These are phyloP conservation scores for Psittacula echo DNA, from an alignment of 2,797 vertebrate species.

Conservation along the genomic window DNA sequence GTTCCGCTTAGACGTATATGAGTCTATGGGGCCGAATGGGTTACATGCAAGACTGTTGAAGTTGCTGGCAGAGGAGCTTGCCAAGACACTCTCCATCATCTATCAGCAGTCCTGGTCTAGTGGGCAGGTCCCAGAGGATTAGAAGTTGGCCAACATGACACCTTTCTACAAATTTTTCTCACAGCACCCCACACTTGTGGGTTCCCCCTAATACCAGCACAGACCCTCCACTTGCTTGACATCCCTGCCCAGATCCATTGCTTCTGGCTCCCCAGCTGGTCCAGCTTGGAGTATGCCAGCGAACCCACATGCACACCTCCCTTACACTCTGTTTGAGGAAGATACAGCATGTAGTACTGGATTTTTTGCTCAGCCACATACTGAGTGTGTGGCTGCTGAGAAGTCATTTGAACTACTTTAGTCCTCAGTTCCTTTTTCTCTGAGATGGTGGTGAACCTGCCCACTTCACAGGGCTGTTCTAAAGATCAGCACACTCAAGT, in stretches of 20 bases:
- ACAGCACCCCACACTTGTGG: accelerated
- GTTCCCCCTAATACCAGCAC: accelerated
- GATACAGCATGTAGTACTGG: neutral
- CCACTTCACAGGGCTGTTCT: neutral
- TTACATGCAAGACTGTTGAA: neutral
- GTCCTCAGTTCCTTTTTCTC: neutral
- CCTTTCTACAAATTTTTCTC: neutral
- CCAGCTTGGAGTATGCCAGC: neutral
- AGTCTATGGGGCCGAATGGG: neutral
- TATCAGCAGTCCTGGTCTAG: neutral
- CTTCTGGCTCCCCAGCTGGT: accelerated
- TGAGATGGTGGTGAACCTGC: neutral
- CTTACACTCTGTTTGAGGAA: accelerated
- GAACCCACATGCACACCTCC: accelerated
- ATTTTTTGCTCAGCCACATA: neutral
- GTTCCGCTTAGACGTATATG: neutral
- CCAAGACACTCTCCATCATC: neutral
- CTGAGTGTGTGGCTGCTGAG: neutral
- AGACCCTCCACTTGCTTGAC: accelerated
- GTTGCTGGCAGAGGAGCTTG: neutral
- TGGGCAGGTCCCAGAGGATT: neutral
- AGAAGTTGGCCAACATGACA: neutral
- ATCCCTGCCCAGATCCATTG: accelerated
- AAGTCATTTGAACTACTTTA: neutral
- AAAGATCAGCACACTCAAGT: neutral